Evolutionary conservation across 2,113 vertebrate genomes (phyloP), one percentile per base, ranked within the genome.

Genomic region (Apodemus speciosus): DNA sequence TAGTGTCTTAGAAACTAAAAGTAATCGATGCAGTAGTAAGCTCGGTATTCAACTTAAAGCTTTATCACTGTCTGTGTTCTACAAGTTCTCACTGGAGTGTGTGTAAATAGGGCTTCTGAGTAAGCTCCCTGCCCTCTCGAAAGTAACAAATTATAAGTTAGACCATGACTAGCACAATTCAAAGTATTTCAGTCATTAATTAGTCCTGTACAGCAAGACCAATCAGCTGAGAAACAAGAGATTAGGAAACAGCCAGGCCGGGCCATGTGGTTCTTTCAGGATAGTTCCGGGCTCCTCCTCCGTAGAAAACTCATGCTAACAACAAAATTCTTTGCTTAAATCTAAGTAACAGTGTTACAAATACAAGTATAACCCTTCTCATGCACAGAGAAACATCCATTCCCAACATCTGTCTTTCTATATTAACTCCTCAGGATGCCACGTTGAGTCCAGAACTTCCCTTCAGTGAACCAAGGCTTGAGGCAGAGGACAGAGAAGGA

Each of bases 391-490:
- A 95, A 93, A 95, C 16, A 1, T 84, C 0, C 1, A 76, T 88
- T 95, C 73, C 58, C 2, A 90, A 94, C 6, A 83, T 49, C 3
- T 51, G 56, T 91, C 90, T 96, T 87, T 93, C 73, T 89, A 77
- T 85, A 95, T 90, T 88, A 7, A 51, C 84, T 85, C 97, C 96
- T 92, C 66, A 98, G 98, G 95, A 97, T 38, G 93, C 91, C 10
- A 87, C 94, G 43, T 49, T 94, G 93, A 95, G 92, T 77, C 72
- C 95, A 95, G 96, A 97, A 66, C 75, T 97, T 43, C 95, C 97
- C 32, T 56, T 97, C 49, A 92, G 94, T 88, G 96, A 98, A 53
- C 96, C 97, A 75, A 95, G 83, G 83, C 92, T 96, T 91, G 96
- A 91, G 88, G 64, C 94, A 14, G 83, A 71, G 35, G 96, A 95